Evolutionary conservation across 2,113 vertebrate genomes (phyloP), one percentile per base, ranked within the genome.

Genomic region (Gasterosteus nipponicus): DNA sequence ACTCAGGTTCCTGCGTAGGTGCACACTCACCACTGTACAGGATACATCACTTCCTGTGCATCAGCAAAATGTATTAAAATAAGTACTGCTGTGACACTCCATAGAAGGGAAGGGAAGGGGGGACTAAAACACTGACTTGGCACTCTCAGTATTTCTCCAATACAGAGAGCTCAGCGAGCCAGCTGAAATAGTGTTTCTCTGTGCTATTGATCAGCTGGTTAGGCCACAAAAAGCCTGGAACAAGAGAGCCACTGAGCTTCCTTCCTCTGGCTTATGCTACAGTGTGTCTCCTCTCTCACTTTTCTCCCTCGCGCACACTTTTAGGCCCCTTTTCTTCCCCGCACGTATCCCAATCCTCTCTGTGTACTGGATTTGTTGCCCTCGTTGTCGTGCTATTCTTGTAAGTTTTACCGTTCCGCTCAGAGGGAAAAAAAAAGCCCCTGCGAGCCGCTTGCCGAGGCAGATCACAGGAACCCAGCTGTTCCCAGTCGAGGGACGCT

Each of bases 171-270:
- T 85, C 82, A 84, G 78, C 61, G 75, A 85, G 74, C 82, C 78
- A 76, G 77, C 82, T 84, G 80, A 87, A 88, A 88, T 78, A 73
- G 80, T 87, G 82, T 87, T 88, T 91, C 89, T 91, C 87, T 83
- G 83, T 74, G 79, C 79, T 92, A 92, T 92, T 82, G 91, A 93
- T 93, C 90, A 89, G 79, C 88, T 90, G 88, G 88, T 93, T 93
- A 92, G 82, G 75, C 85, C 69, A 57, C 71, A 81, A 88, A 87
- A 87, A 87, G 84, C 78, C 77, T 49, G 72, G 71, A 80, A 86
- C 87, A 83, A 77, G 78, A 82, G 86, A 85, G 75, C 64, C 81
- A 86, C 87, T 80, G 73, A 79, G 78, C 83, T 75, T 70, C 62
- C 67, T 83, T 86, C 78, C 86, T 85, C 75, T 57, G 58, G 57